Percentiles rank a stretch among this genome's conserved stretches.
phyloP scores from a whole-genome alignment of 2,888 invertebrate species.

The Agonopterix subpropinquella region DNA sequence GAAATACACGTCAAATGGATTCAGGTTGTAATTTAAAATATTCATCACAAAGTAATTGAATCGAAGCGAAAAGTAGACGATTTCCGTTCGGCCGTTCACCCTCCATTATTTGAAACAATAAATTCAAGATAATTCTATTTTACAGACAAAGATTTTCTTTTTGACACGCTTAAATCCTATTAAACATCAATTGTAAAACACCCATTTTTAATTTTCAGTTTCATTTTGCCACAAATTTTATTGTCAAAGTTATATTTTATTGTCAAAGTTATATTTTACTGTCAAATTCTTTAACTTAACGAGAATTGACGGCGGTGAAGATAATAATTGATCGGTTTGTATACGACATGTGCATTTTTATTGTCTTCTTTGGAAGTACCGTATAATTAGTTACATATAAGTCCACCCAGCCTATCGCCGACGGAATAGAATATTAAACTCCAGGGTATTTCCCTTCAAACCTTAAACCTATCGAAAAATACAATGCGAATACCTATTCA shows the following conservation, averaged over 20 bases:
- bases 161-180: slow-evolving; percentile 33
- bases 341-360: slow-evolving; percentile 40
- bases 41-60: slow-evolving; percentile 2
- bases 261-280: slow-evolving; percentile 40
- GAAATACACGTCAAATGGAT: too few species aligned
- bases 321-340: slow-evolving; percentile 58
- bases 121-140: not conserved
- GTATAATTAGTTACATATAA: slow-evolving; percentile 11
- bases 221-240: slow-evolving; percentile 25
- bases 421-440: slow-evolving; percentile 14
- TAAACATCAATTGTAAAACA: slow-evolving; percentile 53
- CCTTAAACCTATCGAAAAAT: slow-evolving; percentile 65
- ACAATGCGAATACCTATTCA: slow-evolving; percentile 47
- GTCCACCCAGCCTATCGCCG: slow-evolving; percentile 15
- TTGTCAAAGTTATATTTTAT: slow-evolving; percentile 43
- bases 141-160: slow-evolving; percentile 4
- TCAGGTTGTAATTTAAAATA: not conserved
- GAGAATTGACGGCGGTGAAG: slow-evolving; percentile 55
- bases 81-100: not conserved
- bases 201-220: slow-evolving; percentile 14
- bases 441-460: slow-evolving; percentile 29
- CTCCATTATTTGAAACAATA: not conserved
- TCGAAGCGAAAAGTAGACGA: slow-evolving; percentile 8
- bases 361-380: slow-evolving; percentile 49
- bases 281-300: slow-evolving; percentile 41